Base-by-base conservation (phyloP, 2,113 vertebrate genomes). In the Pimephales promelas region DNA sequence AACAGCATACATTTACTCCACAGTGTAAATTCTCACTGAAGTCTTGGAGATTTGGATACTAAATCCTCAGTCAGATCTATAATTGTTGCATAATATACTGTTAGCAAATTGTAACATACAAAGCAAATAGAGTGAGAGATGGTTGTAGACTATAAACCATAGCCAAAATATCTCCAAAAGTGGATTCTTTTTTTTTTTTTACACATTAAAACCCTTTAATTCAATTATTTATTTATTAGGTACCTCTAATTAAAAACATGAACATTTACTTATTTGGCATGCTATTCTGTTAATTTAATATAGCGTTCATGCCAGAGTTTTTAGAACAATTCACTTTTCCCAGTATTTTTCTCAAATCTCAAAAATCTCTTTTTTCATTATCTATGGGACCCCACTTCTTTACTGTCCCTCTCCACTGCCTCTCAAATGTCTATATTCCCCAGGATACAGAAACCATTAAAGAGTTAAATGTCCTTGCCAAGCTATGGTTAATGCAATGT, bases 401-500 rank as follows among this genome's bases (percentile, higher is more conserved):
- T 40, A 34, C 10, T n/a, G 20, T 40, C 64, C 9, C 5, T 14
- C 68, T 10, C 3, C 22, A 10, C 2, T 43, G n/a, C 5, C 11
- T 72, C 40, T 72, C 40, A 45, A 26, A 24, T 26, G 68, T 72
- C 22, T 47, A 43, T 72, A 72, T 16, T 72, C 11, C 36, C 22
- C 40, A 72, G 40, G 40, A 47, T 47, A 72, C 40, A 72, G 68
- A 16, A 45, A 45, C n/a, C n/a, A 26, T 71, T 74, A 52, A 45
- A 28, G 43, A 26, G 16, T 74, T 74, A 74, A 52, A 52, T 18
- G 16, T 52, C 24, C 40, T 71, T 43, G 56, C 56, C 73, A 61
- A 78, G 24, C 34, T 43, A n/a, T 10, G 7, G 31, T 61, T 18
- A 61, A 78, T 64, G 59, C 77, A 64, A 34, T 66, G 59, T 64